A percentile compares a stretch with the other conserved stretches of the same genome.
Conservation (phyloP, 2,113 vertebrate genomes). For the Argyrosomus japonicus region DNA sequence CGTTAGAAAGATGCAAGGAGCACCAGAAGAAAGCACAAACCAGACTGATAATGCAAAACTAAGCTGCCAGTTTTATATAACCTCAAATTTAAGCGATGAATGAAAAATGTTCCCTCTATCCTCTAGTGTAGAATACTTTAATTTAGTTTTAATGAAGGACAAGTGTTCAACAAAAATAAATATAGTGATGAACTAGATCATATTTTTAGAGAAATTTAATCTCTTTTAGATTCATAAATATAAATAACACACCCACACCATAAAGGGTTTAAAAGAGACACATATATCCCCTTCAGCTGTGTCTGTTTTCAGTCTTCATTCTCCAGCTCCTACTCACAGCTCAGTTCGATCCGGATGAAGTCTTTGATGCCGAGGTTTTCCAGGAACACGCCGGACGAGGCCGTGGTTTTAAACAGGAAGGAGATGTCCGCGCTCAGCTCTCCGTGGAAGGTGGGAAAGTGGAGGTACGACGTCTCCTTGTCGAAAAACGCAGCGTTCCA, state of each 20-base stretch:
- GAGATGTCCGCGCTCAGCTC: slow-evolving; percentile 95
- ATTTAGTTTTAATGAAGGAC: too few species aligned
- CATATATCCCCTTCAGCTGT: not conserved
- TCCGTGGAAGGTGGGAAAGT: slow-evolving; percentile 94
- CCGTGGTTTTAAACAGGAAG: slow-evolving; percentile 95
- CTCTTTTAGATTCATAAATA: too few species aligned
- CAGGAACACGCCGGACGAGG: slow-evolving; percentile 92
- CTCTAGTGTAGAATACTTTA: too few species aligned
- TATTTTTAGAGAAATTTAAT: too few species aligned
- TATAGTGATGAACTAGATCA: too few species aligned
- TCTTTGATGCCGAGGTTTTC: slow-evolving; percentile 96
- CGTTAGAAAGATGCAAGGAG: not conserved
- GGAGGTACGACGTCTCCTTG: slow-evolving; percentile 63
- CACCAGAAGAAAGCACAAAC: not conserved
- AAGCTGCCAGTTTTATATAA: not conserved
- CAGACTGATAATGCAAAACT: not conserved
- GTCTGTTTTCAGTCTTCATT: not conserved
- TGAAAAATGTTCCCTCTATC: too few species aligned
- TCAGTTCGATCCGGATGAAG: slow-evolving; percentile 94
- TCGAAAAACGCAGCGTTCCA: slow-evolving; percentile 96
- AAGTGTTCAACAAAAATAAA: too few species aligned
- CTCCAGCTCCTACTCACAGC: slow-evolving; percentile 83
- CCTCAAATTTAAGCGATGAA: too few species aligned
- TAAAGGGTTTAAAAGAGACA: not conserved
- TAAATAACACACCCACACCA: too few species aligned